Conservation (phyloP, 2,888 invertebrate species). For the Bombyx huttoni region DNA sequence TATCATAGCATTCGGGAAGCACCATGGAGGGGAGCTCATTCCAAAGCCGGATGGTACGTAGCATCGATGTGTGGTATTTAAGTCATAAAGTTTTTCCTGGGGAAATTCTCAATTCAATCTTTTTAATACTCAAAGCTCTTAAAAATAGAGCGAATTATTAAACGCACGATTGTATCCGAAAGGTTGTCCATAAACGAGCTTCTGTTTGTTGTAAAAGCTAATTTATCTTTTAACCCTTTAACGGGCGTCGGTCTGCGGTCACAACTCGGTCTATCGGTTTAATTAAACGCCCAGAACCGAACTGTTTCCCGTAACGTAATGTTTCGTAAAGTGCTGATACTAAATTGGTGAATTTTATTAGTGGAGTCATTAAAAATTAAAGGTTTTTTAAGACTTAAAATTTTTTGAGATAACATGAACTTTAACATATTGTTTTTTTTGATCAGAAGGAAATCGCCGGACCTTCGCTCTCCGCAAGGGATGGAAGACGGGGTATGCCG, state of each 20-base stretch:
- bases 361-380: neutral
- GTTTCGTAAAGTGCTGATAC: neutral
- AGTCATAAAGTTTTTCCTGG: no score
- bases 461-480: no score
- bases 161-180: neutral
- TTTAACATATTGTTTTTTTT: no score
- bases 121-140: no score
- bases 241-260: conserved; percentile 8
- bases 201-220: neutral
- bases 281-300: conserved; percentile 18
- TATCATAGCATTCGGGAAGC: no score
- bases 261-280: conserved; percentile 12
- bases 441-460: no score
- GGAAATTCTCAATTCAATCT: no score
- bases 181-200: neutral
- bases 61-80: no score
- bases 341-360: neutral
- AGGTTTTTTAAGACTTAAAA: neutral
- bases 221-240: conserved; percentile 4
- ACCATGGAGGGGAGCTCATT: no score
- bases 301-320: neutral
- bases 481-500: no score
- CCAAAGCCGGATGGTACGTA: no score
- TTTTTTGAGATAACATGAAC: no score
- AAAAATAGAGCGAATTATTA: neutral